Evolutionary conservation across 2,888 invertebrate species (phyloP).

Genomic region (Cepaea hortensis): DNA sequence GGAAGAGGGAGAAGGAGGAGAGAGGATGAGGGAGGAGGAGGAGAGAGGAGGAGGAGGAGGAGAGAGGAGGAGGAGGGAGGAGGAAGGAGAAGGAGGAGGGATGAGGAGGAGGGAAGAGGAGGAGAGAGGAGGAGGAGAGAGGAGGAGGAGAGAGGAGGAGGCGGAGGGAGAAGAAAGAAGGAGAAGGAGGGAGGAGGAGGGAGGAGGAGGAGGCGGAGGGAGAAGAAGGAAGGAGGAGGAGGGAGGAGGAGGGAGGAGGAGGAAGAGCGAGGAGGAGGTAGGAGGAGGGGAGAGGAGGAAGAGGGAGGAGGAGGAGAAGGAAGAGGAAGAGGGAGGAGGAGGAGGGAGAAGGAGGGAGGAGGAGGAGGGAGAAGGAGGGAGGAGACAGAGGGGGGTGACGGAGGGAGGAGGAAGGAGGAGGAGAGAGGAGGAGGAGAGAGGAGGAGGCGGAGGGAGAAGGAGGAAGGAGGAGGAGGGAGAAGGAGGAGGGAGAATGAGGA

Average conservation of each 20-base stretch:
- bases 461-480: neutral
- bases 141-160: neutral
- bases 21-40: neutral
- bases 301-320: neutral
- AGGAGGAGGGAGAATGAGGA: neutral
- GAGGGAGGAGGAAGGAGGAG: neutral
- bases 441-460: neutral
- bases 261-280: neutral
- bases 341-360: neutral
- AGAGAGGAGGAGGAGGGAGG: neutral
- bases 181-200: neutral
- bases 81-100: neutral
- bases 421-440: neutral
- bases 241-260: neutral
- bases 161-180: neutral
- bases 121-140: no score
- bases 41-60: neutral
- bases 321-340: neutral
- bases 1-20: no score
- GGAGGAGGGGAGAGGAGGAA: neutral
- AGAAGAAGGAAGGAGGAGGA: neutral
- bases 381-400: no score
- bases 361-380: neutral
- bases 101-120: neutral
- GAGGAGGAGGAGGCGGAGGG: neutral